Base-by-base conservation (phyloP, 2,113 vertebrate genomes). In the Rafetus swinhoei region DNA sequence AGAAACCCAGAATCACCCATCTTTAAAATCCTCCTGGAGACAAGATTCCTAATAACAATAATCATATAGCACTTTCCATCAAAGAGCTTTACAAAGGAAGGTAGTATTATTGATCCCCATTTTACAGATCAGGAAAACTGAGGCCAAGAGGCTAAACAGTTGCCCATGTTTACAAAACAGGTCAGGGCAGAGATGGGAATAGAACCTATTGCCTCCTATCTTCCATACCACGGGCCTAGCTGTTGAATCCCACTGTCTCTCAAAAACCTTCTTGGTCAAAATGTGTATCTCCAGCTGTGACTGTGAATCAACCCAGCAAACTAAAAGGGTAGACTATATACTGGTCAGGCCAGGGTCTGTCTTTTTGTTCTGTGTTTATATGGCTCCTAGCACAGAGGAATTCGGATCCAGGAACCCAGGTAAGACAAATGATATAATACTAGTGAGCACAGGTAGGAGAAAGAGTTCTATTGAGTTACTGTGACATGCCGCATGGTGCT, bases 1-100 rank as follows among this genome's bases (percentile, higher is more conserved):
- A 95, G 0, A 96, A 97, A 97, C 90, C 7, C 93, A 89, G 93
- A 12, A 19, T 92, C 90, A 60, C 39, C 2, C 86, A 79, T 4
- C 94, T 95, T 97, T 96, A 93, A 94, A 96, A 83, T 81, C 93
- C 22, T 2, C 91, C 69, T 18, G 0, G 0, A 22, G 89, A 11
- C 89, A 2, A 72, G 27, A 39, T 90, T 72, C n/a, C 18, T 35
- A 72, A 35, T 35, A 72, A n/a, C n/a, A 72, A n/a, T 35, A 35
- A 72, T 72, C 16, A 35, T 72, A 16, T 89, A 95, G 91, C 2
- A 2, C 89, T 76, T 94, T 86, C 88, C 91, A 92, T 72, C 65
- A 72, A 35, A 72, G n/a, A 72, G 65, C 59, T 54, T 89, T 88
- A 55, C 87, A 59, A 21, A 4, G 50, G 60, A 52, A 50, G 55